Conservation (phyloP, 2,888 invertebrate species). For the Autographa gamma region DNA sequence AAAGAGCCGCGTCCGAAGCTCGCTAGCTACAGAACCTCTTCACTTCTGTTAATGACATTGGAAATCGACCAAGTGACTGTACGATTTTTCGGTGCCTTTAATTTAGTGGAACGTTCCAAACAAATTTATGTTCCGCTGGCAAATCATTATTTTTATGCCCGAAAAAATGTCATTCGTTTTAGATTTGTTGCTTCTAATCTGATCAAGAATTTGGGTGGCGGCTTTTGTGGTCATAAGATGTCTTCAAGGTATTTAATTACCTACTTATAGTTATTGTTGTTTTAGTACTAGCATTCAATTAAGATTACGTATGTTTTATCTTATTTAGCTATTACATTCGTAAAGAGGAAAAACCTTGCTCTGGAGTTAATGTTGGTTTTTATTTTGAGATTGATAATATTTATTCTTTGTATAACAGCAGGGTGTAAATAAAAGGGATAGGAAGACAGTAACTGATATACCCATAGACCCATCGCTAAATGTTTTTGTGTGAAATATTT, state of each 20-base stretch:
- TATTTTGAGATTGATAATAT: no score
- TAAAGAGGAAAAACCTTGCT: no score
- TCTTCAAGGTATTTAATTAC: not conserved
- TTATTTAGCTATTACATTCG: no score
- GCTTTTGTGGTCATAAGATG: conserved; percentile 25
- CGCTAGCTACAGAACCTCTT: conserved; percentile 55
- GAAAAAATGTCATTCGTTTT: conserved; percentile 39
- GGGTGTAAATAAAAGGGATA: conserved; percentile 11
- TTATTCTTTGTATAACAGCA: not conserved
- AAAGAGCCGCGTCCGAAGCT: conserved; percentile 65
- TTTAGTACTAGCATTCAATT: no score
- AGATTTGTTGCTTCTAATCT: conserved; percentile 39
- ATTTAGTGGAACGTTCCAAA: conserved; percentile 58
- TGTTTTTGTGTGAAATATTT: conserved; percentile 26
- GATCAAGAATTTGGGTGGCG: conserved; percentile 27
- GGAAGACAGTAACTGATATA: not conserved
- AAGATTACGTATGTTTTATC: no score
- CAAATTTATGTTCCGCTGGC: conserved; percentile 24
- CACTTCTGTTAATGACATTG: conserved; percentile 68
- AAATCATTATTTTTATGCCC: conserved; percentile 47
- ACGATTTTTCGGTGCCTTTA: conserved; percentile 62
- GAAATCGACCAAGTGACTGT: conserved; percentile 64
- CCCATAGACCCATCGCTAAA: conserved; percentile 23
- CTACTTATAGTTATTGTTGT: not conserved
- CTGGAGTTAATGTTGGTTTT: no score